Conservation (phyloP, 2,888 invertebrate species). For the Cataglyphis rosenhaueri region DNA sequence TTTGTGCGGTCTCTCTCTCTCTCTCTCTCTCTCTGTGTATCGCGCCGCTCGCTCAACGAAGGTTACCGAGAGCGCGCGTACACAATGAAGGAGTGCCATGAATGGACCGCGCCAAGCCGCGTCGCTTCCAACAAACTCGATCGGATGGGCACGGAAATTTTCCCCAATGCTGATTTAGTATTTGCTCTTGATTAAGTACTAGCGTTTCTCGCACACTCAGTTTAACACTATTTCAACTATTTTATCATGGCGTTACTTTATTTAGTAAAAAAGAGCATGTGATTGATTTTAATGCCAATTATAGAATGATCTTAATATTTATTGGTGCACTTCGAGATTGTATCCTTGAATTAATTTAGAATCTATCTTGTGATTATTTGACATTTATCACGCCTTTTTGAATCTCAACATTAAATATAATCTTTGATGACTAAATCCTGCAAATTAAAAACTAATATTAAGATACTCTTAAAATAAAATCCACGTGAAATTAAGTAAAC, state of each 20-base stretch:
- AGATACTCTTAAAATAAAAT: not conserved
- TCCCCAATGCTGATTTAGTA: constrained; percentile 45
- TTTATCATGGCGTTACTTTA: not conserved
- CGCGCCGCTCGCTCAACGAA: constrained; percentile 59
- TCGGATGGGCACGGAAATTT: constrained; percentile 30
- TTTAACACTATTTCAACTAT: not conserved
- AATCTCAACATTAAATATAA: not conserved
- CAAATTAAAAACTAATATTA: not conserved
- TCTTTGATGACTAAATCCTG: not conserved
- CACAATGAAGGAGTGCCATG: constrained; percentile 64
- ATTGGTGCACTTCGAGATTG: not conserved
- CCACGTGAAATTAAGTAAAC: not conserved
- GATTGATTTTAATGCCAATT: not conserved
- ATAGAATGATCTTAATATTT: not conserved
- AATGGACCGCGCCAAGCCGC: constrained; percentile 21
- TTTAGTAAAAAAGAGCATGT: constrained; percentile 15
- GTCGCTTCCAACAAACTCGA: constrained; percentile 27
- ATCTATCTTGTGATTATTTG: not conserved
- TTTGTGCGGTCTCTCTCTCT: constrained; percentile 65
- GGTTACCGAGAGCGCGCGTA: constrained; percentile 61
- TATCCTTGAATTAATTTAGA: not conserved
- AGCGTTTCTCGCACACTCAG: constrained; percentile 31
- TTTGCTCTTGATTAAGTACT: constrained; percentile 45
- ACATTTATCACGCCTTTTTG: not conserved
- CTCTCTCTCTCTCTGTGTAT: constrained; percentile 59